phyloP scores from a whole-genome alignment of 2,888 invertebrate genomes.

The Tetheella fluctuosa region DNA sequence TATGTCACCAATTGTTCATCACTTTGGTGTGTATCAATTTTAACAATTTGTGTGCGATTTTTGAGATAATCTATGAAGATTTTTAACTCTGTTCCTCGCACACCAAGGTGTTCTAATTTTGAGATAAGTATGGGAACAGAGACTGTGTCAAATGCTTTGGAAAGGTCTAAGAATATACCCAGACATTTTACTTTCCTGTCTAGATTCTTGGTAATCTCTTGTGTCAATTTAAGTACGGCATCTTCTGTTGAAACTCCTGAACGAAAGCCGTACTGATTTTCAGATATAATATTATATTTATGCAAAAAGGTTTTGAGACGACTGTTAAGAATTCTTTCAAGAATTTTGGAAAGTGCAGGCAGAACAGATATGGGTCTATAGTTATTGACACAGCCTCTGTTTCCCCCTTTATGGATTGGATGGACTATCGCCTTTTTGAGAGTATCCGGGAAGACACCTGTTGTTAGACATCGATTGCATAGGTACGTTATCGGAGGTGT shows the following conservation, averaged over 20 bases:
- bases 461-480: slow-evolving; percentile 11
- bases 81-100: neutral
- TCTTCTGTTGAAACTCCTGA: neutral
- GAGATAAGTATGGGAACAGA: neutral
- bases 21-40: no score
- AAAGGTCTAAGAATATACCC: slow-evolving; percentile 1
- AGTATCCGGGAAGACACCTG: slow-evolving; percentile 12
- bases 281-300: no score
- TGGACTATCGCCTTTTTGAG: neutral
- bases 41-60: neutral
- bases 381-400: no score
- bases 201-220: neutral
- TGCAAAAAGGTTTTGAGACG: no score
- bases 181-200: neutral
- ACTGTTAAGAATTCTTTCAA: no score
- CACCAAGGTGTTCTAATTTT: neutral
- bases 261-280: no score
- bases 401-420: no score
- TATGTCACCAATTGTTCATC: no score
- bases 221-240: neutral
- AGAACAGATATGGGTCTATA: no score
- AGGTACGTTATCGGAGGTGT: slow-evolving; percentile 7
- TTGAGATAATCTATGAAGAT: neutral
- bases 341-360: no score
- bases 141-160: slow-evolving; percentile 5